phyloP scores from a whole-genome alignment of 2,113 vertebrate genomes.

The Coptodon bakossiorum region DNA sequence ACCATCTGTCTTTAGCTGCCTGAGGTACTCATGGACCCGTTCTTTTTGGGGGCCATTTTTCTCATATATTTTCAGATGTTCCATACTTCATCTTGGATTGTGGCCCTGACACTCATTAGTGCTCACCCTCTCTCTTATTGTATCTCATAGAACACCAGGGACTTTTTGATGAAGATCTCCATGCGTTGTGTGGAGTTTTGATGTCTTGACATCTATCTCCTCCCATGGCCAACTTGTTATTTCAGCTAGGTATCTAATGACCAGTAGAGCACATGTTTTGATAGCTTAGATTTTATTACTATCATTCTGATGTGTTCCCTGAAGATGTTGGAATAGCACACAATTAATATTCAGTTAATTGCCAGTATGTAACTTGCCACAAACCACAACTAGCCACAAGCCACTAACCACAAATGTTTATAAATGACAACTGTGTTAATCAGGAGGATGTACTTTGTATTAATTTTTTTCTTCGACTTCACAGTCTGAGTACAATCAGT shows the following conservation, averaged over 20 bases:
- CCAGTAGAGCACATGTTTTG: neutral
- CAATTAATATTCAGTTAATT: neutral
- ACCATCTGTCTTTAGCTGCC: neutral
- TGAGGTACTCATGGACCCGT: neutral
- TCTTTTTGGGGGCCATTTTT: neutral
- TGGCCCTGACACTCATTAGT: neutral
- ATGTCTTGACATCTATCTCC: neutral
- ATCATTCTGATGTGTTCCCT: neutral
- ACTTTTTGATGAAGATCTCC: neutral
- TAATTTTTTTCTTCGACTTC: conserved; percentile 5
- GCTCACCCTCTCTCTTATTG: neutral
- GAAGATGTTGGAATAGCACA: neutral
- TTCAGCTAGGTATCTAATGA: neutral
- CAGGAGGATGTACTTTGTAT: neutral
- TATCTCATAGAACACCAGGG: neutral
- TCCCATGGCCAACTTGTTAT: neutral
- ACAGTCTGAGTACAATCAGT: neutral
- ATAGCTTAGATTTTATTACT: neutral
- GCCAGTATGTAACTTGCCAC: neutral
- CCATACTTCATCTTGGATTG: neutral
- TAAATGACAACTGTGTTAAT: neutral
- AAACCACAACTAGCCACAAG: too few species aligned
- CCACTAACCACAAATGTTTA: neutral
- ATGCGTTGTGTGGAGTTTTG: neutral
- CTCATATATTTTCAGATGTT: neutral